These are phyloP conservation scores for Turritopsis rubra DNA, from an alignment of 30 jellyfish, hydroid and myxozoan species.

Conservation along the genomic window DNA sequence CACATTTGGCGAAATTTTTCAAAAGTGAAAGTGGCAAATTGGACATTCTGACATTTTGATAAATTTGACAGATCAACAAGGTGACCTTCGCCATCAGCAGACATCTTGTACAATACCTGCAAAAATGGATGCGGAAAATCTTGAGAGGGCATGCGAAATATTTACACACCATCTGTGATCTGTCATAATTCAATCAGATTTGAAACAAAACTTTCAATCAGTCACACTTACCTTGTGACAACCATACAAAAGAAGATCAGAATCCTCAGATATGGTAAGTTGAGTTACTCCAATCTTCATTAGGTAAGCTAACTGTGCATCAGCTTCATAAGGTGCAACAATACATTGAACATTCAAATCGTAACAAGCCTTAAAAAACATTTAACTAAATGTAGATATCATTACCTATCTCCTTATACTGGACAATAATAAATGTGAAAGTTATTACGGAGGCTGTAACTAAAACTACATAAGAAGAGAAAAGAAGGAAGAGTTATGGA, in stretches of 20 bases:
- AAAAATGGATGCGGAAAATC: not conserved
- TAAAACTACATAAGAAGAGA: too few relatives aligned
- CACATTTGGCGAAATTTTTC: slow-evolving; percentile 96
- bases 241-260: slow-evolving; percentile 92
- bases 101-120: slow-evolving; percentile 86
- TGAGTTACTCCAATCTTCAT: slow-evolving; percentile 76
- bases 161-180: too few relatives aligned
- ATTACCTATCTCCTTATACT: too few relatives aligned
- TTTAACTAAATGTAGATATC: too few relatives aligned
- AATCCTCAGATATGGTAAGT: slow-evolving; percentile 88
- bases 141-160: too few relatives aligned
- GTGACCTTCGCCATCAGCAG: slow-evolving; percentile 86
- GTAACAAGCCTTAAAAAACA: slow-evolving; percentile 72
- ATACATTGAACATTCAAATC: slow-evolving; percentile 64
- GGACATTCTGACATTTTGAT: slow-evolving; percentile 69
- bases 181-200: too few relatives aligned
- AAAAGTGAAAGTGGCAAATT: slow-evolving; percentile 64
- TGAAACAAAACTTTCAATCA: too few relatives aligned
- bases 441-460: too few relatives aligned
- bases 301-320: slow-evolving; percentile 97
- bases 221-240: slow-evolving; percentile 69
- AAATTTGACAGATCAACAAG: slow-evolving; percentile 73
- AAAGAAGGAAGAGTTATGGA: too few relatives aligned
- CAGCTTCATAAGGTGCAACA: slow-evolving; percentile 99
- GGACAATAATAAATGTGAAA: too few relatives aligned